Conservation (phyloP, 2,113 vertebrate species). For the Brachionichthys hirsutus region DNA sequence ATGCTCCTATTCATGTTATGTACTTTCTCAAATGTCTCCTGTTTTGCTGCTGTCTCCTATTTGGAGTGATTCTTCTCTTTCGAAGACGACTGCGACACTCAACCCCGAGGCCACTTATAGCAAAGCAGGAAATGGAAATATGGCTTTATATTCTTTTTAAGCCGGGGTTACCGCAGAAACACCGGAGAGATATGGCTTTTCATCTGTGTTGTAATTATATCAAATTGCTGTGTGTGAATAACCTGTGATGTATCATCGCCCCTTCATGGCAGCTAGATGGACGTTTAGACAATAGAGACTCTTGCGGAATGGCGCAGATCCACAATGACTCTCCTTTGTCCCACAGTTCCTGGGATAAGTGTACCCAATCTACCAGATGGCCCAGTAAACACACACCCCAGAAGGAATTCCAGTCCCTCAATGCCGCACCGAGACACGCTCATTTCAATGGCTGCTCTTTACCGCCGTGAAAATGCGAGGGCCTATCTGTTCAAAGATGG, state of each 20-base stretch:
- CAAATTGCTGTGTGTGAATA: slow-evolving; percentile 18
- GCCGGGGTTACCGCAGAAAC: neutral
- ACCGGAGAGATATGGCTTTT: slow-evolving; percentile 10
- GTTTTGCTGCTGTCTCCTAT: neutral
- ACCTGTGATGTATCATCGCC: slow-evolving; percentile 24
- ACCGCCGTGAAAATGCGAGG: slow-evolving; percentile 35
- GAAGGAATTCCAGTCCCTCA: slow-evolving; percentile 23
- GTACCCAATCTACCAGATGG: slow-evolving; percentile 46
- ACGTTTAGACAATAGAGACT: slow-evolving; percentile 27
- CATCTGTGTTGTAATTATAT: slow-evolving; percentile 12
- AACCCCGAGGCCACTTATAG: neutral
- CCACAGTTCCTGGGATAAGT: slow-evolving; percentile 32
- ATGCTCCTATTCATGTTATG: too few relatives aligned
- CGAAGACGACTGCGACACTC: neutral
- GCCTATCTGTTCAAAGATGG: slow-evolving; percentile 11
- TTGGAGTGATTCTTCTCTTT: neutral
- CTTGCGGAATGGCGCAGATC: slow-evolving; percentile 33
- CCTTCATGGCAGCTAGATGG: slow-evolving; percentile 30
- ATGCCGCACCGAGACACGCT: slow-evolving; percentile 29
- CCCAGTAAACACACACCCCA: slow-evolving; percentile 43
- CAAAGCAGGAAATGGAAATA: neutral
- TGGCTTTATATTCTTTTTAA: neutral
- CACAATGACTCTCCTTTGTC: slow-evolving; percentile 41
- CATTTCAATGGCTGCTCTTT: slow-evolving; percentile 38
- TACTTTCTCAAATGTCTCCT: too few relatives aligned